phyloP scores from a whole-genome alignment of 1,140 invertebrate species.

The Battus philenor region DNA sequence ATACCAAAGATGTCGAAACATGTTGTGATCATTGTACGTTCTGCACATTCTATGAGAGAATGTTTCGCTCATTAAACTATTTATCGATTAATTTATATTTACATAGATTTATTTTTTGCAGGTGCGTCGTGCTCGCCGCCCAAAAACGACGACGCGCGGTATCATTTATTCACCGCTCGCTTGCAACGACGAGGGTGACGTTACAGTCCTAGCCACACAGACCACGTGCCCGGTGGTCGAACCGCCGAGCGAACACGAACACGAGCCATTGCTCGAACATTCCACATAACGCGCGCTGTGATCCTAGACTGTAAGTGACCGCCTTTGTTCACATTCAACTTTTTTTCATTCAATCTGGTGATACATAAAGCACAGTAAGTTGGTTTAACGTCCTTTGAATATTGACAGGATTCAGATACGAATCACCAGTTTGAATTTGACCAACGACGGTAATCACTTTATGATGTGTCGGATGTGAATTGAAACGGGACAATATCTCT shows the following conservation, averaged over 20 bases:
- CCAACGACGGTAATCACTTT: slow-evolving; percentile 9
- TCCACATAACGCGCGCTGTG: slow-evolving; percentile 59
- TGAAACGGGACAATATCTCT: slow-evolving; percentile 1
- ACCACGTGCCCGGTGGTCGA: slow-evolving; percentile 31
- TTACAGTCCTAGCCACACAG: slow-evolving; percentile 37
- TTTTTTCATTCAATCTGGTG: slow-evolving; percentile 3
- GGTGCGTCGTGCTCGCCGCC: slow-evolving; percentile 32
- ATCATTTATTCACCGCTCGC: slow-evolving; percentile 52
- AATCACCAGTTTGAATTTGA: slow-evolving; percentile 6
- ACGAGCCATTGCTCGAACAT: slow-evolving; percentile 56
- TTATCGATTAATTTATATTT: no score
- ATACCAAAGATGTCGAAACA: no score
- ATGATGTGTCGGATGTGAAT: slow-evolving; percentile 1
- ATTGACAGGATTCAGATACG: not conserved
- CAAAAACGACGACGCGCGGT: slow-evolving; percentile 33
- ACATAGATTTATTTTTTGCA: no score
- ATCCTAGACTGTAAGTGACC: slow-evolving; percentile 54
- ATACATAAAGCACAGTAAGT: not conserved
- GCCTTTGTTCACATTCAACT: not conserved
- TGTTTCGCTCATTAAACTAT: no score
- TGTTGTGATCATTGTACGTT: no score
- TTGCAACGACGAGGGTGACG: slow-evolving; percentile 52
- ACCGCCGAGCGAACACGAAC: slow-evolving; percentile 23
- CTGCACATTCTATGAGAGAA: no score
- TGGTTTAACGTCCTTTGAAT: no score